Evolutionary conservation across 2,797 vertebrate species (phyloP).

Genomic region (Adelosebastes latens): DNA sequence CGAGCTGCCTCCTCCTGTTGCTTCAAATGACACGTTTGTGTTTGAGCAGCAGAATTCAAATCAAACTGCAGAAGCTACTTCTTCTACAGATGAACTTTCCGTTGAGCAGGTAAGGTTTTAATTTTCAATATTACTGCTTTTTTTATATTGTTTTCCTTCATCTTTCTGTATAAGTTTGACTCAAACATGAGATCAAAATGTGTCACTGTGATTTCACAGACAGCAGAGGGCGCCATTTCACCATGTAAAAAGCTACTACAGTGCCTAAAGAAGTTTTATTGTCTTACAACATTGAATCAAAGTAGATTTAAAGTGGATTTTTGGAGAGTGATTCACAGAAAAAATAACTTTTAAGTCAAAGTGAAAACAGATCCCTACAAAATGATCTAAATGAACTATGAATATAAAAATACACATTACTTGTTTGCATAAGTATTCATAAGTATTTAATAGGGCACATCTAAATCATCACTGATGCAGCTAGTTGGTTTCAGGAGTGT

Average conservation of each 20-base stretch:
- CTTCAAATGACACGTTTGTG: background rate
- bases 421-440: background rate
- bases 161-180: background rate
- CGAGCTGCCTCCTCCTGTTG: background rate
- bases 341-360: background rate
- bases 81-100: background rate
- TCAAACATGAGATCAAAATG: background rate
- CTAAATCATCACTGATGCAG: background rate
- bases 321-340: background rate
- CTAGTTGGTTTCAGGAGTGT: background rate
- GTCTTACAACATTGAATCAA: background rate
- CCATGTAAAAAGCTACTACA: background rate
- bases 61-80: background rate
- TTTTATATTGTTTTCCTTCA: background rate
- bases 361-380: background rate
- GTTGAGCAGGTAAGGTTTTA: slow-evolving; percentile 51
- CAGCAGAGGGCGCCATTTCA: slow-evolving; percentile 48
- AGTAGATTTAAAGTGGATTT: background rate
- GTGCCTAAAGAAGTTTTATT: background rate
- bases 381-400: background rate
- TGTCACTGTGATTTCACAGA: background rate
- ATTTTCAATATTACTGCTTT: background rate
- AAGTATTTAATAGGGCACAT: no score
- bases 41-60: background rate
- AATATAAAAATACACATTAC: background rate